These are phyloP conservation scores for Athripsodes cinereus DNA, from an alignment of 2,888 invertebrate species.

Conservation along the genomic window DNA sequence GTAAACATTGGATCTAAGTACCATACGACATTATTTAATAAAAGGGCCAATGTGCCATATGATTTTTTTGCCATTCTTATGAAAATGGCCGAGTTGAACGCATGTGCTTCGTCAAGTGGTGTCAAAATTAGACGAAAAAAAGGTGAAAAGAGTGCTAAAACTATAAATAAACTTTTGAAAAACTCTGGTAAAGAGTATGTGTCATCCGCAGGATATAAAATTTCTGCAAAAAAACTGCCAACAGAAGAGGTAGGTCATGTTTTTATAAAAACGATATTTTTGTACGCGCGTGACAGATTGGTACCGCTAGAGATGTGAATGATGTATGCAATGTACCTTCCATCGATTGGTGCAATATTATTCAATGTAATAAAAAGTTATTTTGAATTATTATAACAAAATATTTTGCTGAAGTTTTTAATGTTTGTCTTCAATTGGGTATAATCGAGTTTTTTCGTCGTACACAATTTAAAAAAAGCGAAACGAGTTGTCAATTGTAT, in stretches of 20 bases:
- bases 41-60: neutral
- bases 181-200: neutral
- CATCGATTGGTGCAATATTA: neutral
- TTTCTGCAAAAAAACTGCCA: neutral
- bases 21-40: neutral
- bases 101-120: neutral
- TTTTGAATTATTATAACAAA: no score
- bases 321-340: neutral
- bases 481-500: slow-evolving; percentile 18
- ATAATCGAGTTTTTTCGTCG: slow-evolving; percentile 1
- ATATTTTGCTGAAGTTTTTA: neutral
- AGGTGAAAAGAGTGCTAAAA: neutral
- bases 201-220: neutral
- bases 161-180: neutral
- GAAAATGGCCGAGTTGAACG: neutral
- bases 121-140: neutral
- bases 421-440: neutral
- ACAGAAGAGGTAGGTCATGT: neutral
- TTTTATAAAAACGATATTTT: neutral
- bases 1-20: neutral
- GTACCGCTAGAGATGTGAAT: neutral
- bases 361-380: neutral
- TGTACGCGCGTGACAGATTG: neutral
- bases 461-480: slow-evolving; percentile 26
- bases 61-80: neutral